A percentile compares a stretch with the other conserved stretches of the same genome.
Evolutionary conservation across 2,888 invertebrate genomes (phyloP).

Genomic region (Thymelicus sylvestris): DNA sequence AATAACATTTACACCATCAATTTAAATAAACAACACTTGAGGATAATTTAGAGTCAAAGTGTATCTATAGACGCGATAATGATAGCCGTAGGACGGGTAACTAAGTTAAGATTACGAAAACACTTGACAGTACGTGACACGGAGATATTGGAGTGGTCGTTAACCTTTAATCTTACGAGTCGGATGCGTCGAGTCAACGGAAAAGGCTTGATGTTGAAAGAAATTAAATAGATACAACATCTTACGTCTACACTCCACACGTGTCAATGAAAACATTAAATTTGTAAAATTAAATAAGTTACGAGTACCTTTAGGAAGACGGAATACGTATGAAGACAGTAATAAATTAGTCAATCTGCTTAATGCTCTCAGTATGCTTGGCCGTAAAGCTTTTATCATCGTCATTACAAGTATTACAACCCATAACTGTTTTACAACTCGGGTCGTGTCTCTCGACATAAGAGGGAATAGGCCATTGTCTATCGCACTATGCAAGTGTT

Average conservation of each 20-base stretch:
- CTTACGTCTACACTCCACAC: constrained; percentile 2
- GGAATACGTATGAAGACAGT: too few species aligned
- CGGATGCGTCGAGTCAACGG: constrained; percentile 18
- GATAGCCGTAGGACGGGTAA: constrained; percentile 18
- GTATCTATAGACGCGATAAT: constrained; percentile 10
- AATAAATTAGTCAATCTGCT: too few species aligned
- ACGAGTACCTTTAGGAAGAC: neutral
- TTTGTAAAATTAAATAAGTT: neutral
- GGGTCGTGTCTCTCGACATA: too few species aligned
- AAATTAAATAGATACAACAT: constrained; percentile 18
- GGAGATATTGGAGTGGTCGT: constrained; percentile 35
- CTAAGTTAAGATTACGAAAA: constrained; percentile 17
- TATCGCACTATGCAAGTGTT: too few species aligned
- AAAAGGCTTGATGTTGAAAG: constrained; percentile 11
- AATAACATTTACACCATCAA: constrained; percentile 16
- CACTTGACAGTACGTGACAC: constrained; percentile 31
- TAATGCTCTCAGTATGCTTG: too few species aligned
- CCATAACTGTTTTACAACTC: too few species aligned
- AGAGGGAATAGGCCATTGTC: too few species aligned
- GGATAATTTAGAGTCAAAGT: constrained; percentile 34
- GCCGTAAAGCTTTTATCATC: too few species aligned
- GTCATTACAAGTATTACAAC: too few species aligned
- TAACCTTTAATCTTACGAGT: constrained; percentile 35
- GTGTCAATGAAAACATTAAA: constrained; percentile 6
- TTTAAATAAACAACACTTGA: constrained; percentile 32